Percentiles rank a stretch among this genome's conserved stretches.
Evolutionary conservation across 2,113 vertebrate genomes (phyloP).

Genomic region (Laterallus jamaicensis): DNA sequence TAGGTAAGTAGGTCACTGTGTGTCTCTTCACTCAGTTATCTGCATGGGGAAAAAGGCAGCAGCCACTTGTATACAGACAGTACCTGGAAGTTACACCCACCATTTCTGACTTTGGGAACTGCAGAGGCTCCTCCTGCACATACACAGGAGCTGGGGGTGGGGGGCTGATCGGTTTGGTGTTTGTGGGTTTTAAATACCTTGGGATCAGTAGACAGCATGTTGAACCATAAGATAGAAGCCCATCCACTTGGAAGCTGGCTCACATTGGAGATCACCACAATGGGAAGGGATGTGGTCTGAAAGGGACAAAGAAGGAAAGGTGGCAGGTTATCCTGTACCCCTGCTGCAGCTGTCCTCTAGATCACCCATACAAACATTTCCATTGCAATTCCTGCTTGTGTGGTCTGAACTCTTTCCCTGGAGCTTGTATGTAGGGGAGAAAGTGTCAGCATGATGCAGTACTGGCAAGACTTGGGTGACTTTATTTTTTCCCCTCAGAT

Average conservation of each 20-base stretch:
- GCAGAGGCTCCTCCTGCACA: background rate
- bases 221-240: conserved; percentile 99
- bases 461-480: background rate
- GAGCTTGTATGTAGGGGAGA: background rate
- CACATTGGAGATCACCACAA: conserved; percentile 97
- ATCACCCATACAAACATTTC: background rate
- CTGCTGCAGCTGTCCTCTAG: background rate
- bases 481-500: background rate
- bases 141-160: background rate
- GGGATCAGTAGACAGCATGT: conserved; percentile 91
- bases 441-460: background rate
- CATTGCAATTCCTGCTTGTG: background rate
- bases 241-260: conserved; percentile 96
- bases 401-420: background rate
- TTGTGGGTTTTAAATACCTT: conserved; percentile 76
- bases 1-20: background rate
- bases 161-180: background rate
- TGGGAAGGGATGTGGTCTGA: conserved; percentile 89
- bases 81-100: background rate
- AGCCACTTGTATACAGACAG: background rate
- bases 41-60: background rate
- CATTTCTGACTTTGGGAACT: background rate
- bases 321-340: background rate
- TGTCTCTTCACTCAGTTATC: background rate
- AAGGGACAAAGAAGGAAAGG: background rate